Conservation (phyloP, 2,113 vertebrate genomes). For the Copsychus sechellarum region DNA sequence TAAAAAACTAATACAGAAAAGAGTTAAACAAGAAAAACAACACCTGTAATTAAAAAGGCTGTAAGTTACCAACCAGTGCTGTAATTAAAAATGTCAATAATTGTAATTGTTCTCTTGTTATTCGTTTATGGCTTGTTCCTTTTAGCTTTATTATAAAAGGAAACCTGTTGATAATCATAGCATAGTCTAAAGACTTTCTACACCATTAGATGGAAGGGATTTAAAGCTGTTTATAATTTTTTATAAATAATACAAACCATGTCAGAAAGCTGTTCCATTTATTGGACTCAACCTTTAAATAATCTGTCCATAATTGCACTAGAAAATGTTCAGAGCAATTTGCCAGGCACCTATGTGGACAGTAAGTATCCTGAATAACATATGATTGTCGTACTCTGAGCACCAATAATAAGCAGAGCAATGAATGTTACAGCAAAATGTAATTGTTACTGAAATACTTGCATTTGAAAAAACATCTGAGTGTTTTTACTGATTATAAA, state of each 20-base stretch:
- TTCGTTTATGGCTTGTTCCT: neutral
- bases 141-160: neutral
- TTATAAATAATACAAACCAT: neutral
- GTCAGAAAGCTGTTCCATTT: neutral
- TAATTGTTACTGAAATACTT: slow-evolving; percentile 23
- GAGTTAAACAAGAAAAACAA: neutral
- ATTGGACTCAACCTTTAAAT: slow-evolving; percentile 11
- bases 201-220: neutral
- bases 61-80: neutral
- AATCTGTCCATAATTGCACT: slow-evolving; percentile 44
- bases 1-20: neutral
- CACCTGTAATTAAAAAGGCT: slow-evolving; percentile 7
- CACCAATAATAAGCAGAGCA: slow-evolving; percentile 2
- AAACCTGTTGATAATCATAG: neutral
- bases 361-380: slow-evolving; percentile 50
- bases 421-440: neutral
- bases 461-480: neutral
- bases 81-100: neutral
- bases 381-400: slow-evolving; percentile 30
- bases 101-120: neutral
- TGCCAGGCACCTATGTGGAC: slow-evolving; percentile 42
- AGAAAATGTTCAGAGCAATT: slow-evolving; percentile 48
- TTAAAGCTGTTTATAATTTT: slow-evolving; percentile 12
- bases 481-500: neutral
- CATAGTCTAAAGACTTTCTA: neutral